Percentiles rank a stretch among this genome's conserved stretches.
phyloP scores from a whole-genome alignment of 2,797 vertebrate genomes.

The Diceros bicornis region DNA sequence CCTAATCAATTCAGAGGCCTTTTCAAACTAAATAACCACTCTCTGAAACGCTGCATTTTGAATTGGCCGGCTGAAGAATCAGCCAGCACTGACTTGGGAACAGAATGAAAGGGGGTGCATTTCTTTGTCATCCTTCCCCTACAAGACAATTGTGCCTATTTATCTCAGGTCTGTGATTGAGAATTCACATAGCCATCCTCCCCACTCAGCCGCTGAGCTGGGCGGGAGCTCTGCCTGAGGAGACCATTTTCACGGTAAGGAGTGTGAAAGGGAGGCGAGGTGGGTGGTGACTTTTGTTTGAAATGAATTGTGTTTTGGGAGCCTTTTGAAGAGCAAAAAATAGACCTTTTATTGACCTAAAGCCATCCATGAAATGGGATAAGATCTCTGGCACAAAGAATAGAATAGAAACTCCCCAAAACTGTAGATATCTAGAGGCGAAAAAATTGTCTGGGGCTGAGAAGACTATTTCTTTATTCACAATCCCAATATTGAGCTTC shows the following conservation, averaged over 20 bases:
- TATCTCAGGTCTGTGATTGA: not conserved
- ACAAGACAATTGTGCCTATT: not conserved
- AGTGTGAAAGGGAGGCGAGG: conserved; percentile 55
- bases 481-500: not conserved
- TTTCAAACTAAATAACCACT: not conserved
- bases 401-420: conserved; percentile 43
- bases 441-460: not conserved
- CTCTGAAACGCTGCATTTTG: not conserved
- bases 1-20: not conserved
- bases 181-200: not conserved
- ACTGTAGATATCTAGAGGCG: not conserved
- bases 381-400: conserved; percentile 53
- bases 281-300: conserved; percentile 56
- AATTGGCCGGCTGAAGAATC: not conserved
- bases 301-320: conserved; percentile 69
- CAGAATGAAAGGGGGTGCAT: not conserved
- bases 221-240: not conserved
- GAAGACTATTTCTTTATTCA: not conserved
- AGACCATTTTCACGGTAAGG: not conserved
- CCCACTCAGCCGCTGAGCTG: not conserved
- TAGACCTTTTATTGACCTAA: conserved; percentile 78
- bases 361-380: conserved; percentile 59
- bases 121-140: not conserved
- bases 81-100: not conserved
- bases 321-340: conserved; percentile 69